Evolutionary conservation across 2,888 invertebrate genomes (phyloP).

Genomic region (Heteropelma amictum): DNA sequence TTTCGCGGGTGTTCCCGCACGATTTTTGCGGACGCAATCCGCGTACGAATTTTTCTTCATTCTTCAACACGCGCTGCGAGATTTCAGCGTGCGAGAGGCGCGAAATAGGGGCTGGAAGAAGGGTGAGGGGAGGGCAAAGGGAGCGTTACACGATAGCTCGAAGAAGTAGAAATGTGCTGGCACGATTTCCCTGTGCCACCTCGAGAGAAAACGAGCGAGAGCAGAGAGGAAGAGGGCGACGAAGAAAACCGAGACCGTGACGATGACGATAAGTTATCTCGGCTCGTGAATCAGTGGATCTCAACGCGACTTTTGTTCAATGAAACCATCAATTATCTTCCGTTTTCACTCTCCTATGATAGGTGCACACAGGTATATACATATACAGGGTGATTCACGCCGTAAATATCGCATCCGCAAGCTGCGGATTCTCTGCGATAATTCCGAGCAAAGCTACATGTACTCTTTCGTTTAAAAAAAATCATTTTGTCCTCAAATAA

Average conservation of each 20-base stretch:
- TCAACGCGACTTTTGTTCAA: conserved; percentile 50
- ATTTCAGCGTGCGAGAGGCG: conserved; percentile 19
- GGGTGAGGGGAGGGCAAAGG: neutral
- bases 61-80: neutral
- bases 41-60: conserved; percentile 38
- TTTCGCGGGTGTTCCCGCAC: too few species aligned
- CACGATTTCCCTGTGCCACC: conserved; percentile 24
- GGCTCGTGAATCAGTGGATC: conserved; percentile 59
- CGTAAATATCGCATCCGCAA: too few species aligned
- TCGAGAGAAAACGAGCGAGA: neutral
- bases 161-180: conserved; percentile 55
- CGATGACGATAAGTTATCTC: conserved; percentile 59
- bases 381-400: neutral
- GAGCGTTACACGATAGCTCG: conserved; percentile 38
- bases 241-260: conserved; percentile 13
- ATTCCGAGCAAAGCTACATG: too few species aligned
- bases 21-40: conserved; percentile 19
- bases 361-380: neutral
- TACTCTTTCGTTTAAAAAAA: too few species aligned
- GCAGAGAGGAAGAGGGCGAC: neutral
- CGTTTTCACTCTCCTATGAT: neutral
- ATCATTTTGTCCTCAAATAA: too few species aligned
- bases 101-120: neutral
- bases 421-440: too few species aligned
- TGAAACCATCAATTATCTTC: conserved; percentile 28